These are phyloP conservation scores for Pseudopleuronectes americanus DNA, from an alignment of 2,797 vertebrate species.

Conservation along the genomic window DNA sequence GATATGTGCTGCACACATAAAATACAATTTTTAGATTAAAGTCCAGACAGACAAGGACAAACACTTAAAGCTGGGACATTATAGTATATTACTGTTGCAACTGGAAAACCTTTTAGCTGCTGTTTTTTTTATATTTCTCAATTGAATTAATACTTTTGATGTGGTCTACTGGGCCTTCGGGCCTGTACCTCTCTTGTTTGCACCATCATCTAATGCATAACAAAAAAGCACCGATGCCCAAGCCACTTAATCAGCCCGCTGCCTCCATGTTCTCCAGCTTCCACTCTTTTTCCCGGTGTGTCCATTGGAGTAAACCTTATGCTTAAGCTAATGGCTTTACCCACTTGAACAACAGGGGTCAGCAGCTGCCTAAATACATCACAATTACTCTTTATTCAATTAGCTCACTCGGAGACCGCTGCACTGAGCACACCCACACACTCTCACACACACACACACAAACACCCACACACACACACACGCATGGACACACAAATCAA, in stretches of 20 bases:
- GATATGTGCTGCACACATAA: not conserved
- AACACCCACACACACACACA: too few relatives aligned
- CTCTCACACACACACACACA: too few relatives aligned
- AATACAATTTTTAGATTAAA: not conserved
- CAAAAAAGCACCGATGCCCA: slow-evolving; percentile 41
- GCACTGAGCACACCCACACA: slow-evolving; percentile 14
- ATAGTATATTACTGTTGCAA: not conserved
- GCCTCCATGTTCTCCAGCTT: slow-evolving; percentile 16
- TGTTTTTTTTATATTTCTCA: slow-evolving; percentile 18
- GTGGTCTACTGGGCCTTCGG: slow-evolving; percentile 21
- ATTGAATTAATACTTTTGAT: slow-evolving; percentile 32
- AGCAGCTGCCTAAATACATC: slow-evolving; percentile 74
- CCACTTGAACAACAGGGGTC: slow-evolving; percentile 69
- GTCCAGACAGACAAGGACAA: not conserved
- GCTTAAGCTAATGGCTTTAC: slow-evolving; percentile 68
- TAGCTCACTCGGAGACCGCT: slow-evolving; percentile 49
- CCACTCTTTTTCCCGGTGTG: slow-evolving; percentile 13
- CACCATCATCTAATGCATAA: slow-evolving; percentile 47
- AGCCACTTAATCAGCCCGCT: slow-evolving; percentile 39
- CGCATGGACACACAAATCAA: not conserved
- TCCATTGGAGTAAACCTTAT: slow-evolving; percentile 56
- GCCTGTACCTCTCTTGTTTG: slow-evolving; percentile 34
- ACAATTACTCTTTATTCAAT: slow-evolving; percentile 74
- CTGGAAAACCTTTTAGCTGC: slow-evolving; percentile 36
- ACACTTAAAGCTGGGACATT: slow-evolving; percentile 1